A percentile compares a stretch with the other conserved stretches of the same genome.
These are phyloP conservation scores for Melanotaenia pygmaea DNA, from an alignment of 2,797 vertebrate species.

Conservation along the genomic window DNA sequence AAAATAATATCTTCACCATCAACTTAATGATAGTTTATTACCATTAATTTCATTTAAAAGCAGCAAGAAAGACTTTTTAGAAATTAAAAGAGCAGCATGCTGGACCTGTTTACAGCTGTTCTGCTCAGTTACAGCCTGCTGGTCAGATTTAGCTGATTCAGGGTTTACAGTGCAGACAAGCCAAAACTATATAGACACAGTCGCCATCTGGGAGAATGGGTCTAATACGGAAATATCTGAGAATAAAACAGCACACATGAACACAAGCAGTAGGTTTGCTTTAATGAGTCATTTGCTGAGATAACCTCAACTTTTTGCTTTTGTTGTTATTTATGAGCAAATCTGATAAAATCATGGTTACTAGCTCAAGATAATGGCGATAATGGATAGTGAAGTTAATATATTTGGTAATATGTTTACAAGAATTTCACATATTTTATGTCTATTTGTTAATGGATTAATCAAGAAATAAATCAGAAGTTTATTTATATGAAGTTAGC, in stretches of 20 bases:
- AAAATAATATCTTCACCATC: background rate
- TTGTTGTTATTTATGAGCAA: background rate
- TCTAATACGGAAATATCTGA: background rate
- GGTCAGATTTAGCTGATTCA: slow-evolving; percentile 55
- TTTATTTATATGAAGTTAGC: background rate
- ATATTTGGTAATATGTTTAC: background rate
- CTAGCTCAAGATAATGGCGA: background rate
- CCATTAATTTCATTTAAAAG: background rate
- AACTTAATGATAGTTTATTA: background rate
- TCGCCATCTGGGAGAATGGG: slow-evolving; percentile 6
- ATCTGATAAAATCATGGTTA: background rate
- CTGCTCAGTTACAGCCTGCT: slow-evolving; percentile 20
- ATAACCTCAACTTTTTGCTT: background rate
- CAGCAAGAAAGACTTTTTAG: background rate
- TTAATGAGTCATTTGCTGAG: slow-evolving; percentile 4
- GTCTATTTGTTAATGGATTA: background rate
- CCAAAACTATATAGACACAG: slow-evolving; percentile 13
- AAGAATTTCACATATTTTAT: background rate
- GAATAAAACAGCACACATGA: background rate
- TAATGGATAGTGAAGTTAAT: background rate
- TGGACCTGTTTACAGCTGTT: slow-evolving; percentile 19
- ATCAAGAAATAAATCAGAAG: background rate
- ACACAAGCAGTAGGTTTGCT: background rate
- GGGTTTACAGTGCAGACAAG: slow-evolving; percentile 32
- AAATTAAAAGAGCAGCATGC: background rate